Evolutionary conservation across 2,888 invertebrate genomes (phyloP), one percentile per base, ranked within the genome.

Genomic region (Sminthurides aquaticus): DNA sequence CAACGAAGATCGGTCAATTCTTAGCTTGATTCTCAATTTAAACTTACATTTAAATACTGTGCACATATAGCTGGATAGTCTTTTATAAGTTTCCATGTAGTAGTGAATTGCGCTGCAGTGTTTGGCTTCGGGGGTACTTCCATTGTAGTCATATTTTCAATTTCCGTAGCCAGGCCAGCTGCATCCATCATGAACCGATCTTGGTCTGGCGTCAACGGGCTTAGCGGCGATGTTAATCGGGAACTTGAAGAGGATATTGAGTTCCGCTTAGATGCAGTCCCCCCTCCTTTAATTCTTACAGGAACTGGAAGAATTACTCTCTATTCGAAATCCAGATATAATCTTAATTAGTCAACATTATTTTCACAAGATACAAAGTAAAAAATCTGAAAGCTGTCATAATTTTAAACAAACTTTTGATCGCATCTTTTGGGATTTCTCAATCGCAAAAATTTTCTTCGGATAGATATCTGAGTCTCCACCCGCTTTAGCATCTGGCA

Each of bases 61-160:
- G 82, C 83, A 75, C 82, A 81, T 25, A 82, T 81, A 11, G 78
- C 79, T n/a, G 77, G 76, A 27, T 80, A 79, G 0, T 79, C 81
- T 70, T 80, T 82, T 60, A 85, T 75, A 70, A 80, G 79, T 74
- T 82, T 84, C 88, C 88, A 88, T 57, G 81, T 81, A 0, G 80
- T 73, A 77, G 84, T 79, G 76, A 88, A 88, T 75, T 87, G 86
- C 8, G 87, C 84, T 62, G 85, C 84, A 65, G 82, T 85, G 62
- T 80, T 81, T 0, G 88, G 87, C 3, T 82, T 72, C 15, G 77
- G 71, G 25, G 81, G 79, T 34, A 80, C 64, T 66, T 75, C 70
- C 61, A 49, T 49, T 75, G 63, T 68, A 66, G 62, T 66, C 60
- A 68, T 63, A 22, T 67, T 64, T 15, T 63, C 58, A 18, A 63